These are phyloP conservation scores for Orthonychiurus folsomi DNA, from an alignment of 2,888 invertebrate genomes.

Conservation along the genomic window DNA sequence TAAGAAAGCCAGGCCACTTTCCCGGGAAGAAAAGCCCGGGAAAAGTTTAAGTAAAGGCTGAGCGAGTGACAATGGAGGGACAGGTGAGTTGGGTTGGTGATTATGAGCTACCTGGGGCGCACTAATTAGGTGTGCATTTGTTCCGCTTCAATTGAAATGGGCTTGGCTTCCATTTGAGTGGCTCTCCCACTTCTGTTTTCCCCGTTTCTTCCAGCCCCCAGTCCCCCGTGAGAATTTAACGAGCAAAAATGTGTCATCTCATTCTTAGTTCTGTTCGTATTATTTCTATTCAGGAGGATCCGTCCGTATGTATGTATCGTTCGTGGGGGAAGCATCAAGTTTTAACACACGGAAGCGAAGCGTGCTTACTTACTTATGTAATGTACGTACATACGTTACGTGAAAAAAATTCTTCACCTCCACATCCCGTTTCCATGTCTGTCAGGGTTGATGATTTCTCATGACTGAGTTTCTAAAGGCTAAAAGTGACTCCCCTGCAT, in stretches of 20 bases:
- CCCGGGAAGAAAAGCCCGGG: no score
- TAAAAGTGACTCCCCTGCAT: no score
- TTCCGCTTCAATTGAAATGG: slow-evolving; percentile 30
- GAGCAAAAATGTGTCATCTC: slow-evolving; percentile 28
- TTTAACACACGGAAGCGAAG: no score
- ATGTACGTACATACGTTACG: no score
- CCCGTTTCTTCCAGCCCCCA: slow-evolving; percentile 19
- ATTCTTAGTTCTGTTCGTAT: background rate
- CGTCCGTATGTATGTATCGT: no score
- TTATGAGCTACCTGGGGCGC: slow-evolving; percentile 20
- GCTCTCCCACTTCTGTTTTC: no score
- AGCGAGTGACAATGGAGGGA: background rate
- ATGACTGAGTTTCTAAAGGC: background rate
- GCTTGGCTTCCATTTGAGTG: slow-evolving; percentile 18
- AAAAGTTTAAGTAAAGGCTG: background rate
- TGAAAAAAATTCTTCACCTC: no score
- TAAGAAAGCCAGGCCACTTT: background rate
- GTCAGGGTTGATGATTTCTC: slow-evolving; percentile 8
- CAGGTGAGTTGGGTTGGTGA: slow-evolving; percentile 22
- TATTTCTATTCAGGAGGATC: no score
- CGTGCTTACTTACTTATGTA: no score
- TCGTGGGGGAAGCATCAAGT: no score
- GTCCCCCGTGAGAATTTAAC: slow-evolving; percentile 40
- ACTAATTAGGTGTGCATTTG: slow-evolving; percentile 39
- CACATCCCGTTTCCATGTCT: no score